Evolutionary conservation across 2,113 vertebrate genomes (phyloP).

Genomic region (Heterotis niloticus): DNA sequence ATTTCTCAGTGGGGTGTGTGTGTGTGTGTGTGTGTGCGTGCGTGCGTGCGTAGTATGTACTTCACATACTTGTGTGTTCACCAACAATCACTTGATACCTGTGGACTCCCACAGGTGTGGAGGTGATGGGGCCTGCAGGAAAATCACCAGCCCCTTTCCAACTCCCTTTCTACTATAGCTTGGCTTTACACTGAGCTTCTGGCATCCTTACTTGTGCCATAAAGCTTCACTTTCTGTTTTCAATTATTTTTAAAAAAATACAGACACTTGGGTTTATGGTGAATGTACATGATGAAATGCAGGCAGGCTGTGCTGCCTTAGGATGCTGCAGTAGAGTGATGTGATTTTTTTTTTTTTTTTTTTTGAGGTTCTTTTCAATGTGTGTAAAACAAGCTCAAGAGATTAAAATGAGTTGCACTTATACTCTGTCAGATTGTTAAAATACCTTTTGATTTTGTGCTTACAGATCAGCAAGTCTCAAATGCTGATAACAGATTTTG

Average conservation of each 20-base stretch:
- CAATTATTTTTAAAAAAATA: constrained; percentile 29
- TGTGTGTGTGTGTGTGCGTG: not conserved
- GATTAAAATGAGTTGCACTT: constrained; percentile 77
- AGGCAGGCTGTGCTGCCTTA: constrained; percentile 31
- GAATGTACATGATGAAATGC: constrained; percentile 53
- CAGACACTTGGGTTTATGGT: too few species aligned
- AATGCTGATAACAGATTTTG: too few species aligned
- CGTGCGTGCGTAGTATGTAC: constrained; percentile 12
- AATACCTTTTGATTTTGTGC: too few species aligned
- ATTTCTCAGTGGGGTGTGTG: not conserved
- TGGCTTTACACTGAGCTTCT: constrained; percentile 34
- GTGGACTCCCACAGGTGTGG: constrained; percentile 28
- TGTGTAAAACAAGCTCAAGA: constrained; percentile 54
- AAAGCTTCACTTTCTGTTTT: constrained; percentile 32
- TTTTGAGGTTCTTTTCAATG: constrained; percentile 56
- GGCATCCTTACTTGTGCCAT: constrained; percentile 13
- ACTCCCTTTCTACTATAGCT: constrained; percentile 31
- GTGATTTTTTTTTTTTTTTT: too few species aligned
- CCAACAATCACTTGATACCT: constrained; percentile 48
- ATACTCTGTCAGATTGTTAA: constrained; percentile 42
- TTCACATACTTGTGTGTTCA: constrained; percentile 31
- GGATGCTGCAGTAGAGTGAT: constrained; percentile 43
- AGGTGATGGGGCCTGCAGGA: too few species aligned
- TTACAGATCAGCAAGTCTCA: too few species aligned
- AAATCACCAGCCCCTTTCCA: not conserved